These are phyloP conservation scores for Ammodytes dubius DNA, from an alignment of 2,113 vertebrate genomes.

Conservation along the genomic window DNA sequence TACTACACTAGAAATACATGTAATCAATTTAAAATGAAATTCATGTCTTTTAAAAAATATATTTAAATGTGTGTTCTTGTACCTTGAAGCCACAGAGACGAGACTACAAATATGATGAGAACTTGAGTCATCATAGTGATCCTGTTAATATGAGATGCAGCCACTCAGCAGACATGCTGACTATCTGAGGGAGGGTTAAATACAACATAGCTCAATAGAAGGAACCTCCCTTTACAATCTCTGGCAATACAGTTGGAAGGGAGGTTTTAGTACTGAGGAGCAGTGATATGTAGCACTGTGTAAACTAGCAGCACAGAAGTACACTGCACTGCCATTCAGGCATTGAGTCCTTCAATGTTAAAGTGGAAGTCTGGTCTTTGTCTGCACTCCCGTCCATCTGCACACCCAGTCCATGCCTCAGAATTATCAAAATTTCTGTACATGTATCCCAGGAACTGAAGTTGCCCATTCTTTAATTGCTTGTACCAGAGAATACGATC, in stretches of 20 bases:
- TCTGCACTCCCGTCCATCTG: slow-evolving; percentile 12
- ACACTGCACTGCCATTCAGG: no score
- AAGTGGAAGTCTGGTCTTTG: background rate
- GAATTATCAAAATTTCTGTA: fast-evolving
- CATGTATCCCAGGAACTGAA: slow-evolving; percentile 56
- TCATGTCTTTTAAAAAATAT: background rate
- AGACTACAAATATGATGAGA: slow-evolving; percentile 2
- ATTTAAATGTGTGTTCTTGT: background rate
- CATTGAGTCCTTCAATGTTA: background rate
- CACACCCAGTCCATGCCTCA: slow-evolving; percentile 15
- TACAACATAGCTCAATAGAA: background rate
- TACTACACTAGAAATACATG: background rate
- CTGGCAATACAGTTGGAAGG: background rate
- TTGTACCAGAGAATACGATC: slow-evolving; percentile 65
- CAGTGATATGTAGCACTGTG: no score
- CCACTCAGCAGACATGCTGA: fast-evolving
- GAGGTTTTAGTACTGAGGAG: no score
- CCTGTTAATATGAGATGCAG: background rate
- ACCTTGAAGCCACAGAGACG: slow-evolving; percentile 46
- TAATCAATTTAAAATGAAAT: background rate
- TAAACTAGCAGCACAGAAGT: no score
- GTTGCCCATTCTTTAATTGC: background rate
- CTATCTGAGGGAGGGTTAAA: background rate
- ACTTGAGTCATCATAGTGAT: background rate
- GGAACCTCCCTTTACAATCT: slow-evolving; percentile 25